These are phyloP conservation scores for Notospermus geniculatus DNA, from an alignment of 1,140 invertebrate species.

Conservation along the genomic window DNA sequence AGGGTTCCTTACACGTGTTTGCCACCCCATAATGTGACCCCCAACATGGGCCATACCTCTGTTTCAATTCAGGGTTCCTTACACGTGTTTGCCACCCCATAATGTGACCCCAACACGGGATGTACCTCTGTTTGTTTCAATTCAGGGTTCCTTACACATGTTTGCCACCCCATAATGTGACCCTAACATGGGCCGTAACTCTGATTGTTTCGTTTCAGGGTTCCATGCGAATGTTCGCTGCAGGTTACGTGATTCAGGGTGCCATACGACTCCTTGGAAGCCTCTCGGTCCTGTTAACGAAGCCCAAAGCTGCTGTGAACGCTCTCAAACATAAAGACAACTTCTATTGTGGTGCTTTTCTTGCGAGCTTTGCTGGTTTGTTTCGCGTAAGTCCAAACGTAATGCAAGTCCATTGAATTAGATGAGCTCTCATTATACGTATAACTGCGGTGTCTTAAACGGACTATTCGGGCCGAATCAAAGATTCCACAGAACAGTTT, in stretches of 20 bases:
- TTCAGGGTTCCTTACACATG: too few relatives aligned
- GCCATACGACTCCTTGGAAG: constrained; percentile 38
- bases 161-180: too few relatives aligned
- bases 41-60: too few relatives aligned
- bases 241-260: constrained; percentile 43
- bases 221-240: constrained; percentile 36
- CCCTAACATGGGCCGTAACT: constrained; percentile 9
- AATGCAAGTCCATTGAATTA: neutral
- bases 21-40: too few relatives aligned
- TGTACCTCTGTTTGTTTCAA: too few relatives aligned
- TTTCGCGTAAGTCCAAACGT: constrained; percentile 38
- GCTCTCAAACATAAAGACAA: constrained; percentile 36
- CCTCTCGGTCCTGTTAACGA: constrained; percentile 27
- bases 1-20: too few relatives aligned
- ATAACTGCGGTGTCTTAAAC: too few relatives aligned
- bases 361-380: constrained; percentile 41
- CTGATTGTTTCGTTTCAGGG: constrained; percentile 31
- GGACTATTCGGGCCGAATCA: too few relatives aligned
- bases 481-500: too few relatives aligned
- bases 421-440: neutral
- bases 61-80: too few relatives aligned
- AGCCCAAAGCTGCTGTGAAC: constrained; percentile 31
- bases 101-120: too few relatives aligned
- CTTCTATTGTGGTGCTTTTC: constrained; percentile 43
- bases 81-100: too few relatives aligned